phyloP scores from a whole-genome alignment of 2,888 invertebrate species.

The Leptinotarsa tumamoca region DNA sequence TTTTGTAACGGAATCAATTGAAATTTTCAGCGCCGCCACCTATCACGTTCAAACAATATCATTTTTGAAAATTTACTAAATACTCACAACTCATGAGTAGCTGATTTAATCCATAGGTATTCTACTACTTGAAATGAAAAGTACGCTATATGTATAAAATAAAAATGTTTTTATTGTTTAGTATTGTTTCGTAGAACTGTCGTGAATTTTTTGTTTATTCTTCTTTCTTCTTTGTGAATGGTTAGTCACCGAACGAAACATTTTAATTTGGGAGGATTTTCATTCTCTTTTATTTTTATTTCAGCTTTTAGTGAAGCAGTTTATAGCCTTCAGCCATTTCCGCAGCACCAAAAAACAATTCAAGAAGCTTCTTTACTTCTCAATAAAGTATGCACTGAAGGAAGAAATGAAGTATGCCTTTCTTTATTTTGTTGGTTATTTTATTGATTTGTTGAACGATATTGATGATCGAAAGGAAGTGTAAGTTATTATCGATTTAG shows the following conservation, averaged over 20 bases:
- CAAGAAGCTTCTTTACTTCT: constrained; percentile 30
- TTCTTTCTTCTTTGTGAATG: too few relatives aligned
- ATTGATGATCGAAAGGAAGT: constrained; percentile 30
- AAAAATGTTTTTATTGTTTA: too few relatives aligned
- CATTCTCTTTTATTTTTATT: constrained; percentile 19
- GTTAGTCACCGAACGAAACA: constrained; percentile 9
- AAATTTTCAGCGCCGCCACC: too few relatives aligned
- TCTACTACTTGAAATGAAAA: too few relatives aligned
- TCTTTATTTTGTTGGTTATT: constrained; percentile 30
- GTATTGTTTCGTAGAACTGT: too few relatives aligned
- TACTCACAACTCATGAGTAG: too few relatives aligned
- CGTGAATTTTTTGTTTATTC: too few relatives aligned
- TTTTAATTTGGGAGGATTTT: constrained; percentile 23
- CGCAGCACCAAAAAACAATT: constrained; percentile 19
- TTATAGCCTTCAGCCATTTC: constrained; percentile 32
- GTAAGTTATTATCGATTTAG: constrained; percentile 24
- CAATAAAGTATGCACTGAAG: constrained; percentile 30
- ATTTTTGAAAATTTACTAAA: too few relatives aligned
- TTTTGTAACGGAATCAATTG: too few relatives aligned
- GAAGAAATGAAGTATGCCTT: constrained; percentile 29
- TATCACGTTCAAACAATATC: too few relatives aligned
- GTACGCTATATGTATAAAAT: too few relatives aligned
- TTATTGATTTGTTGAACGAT: constrained; percentile 31
- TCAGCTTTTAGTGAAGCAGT: constrained; percentile 35
- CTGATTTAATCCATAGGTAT: too few relatives aligned